Conservation (phyloP, 2,113 vertebrate species). For the Phalacrocorax carbo region DNA sequence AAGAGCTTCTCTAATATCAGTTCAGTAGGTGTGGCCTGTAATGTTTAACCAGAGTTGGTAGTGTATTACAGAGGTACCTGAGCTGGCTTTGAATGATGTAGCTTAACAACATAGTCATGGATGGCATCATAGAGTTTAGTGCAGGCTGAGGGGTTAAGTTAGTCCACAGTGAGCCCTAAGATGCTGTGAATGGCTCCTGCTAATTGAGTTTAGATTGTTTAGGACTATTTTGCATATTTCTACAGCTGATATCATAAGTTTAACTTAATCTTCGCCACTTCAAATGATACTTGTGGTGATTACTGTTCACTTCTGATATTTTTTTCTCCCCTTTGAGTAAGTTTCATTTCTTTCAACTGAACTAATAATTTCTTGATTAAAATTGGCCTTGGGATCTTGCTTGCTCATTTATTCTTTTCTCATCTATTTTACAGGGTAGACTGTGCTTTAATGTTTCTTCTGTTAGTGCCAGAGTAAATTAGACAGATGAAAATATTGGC, state of each 20-base stretch:
- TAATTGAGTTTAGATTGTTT: background rate
- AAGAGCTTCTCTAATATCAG: background rate
- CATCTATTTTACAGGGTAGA: background rate
- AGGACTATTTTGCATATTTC: background rate
- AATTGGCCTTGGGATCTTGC: background rate
- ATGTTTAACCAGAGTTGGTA: background rate
- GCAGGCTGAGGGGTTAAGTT: background rate
- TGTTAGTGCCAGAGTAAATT: background rate
- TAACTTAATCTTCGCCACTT: background rate
- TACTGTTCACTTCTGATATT: background rate
- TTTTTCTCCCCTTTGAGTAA: background rate
- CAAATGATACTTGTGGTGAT: background rate
- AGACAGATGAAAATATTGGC: background rate
- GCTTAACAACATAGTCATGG: background rate
- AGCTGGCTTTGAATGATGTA: background rate
- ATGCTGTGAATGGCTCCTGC: background rate
- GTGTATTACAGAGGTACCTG: background rate
- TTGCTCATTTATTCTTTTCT: background rate
- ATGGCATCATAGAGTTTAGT: background rate
- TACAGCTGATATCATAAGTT: background rate
- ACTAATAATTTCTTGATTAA: background rate
- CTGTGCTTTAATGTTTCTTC: background rate
- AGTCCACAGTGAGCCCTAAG: background rate
- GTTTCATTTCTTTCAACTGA: background rate
- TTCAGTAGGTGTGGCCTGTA: background rate